phyloP scores from a whole-genome alignment of 1,140 invertebrate genomes.

The Phthorimaea operculella region DNA sequence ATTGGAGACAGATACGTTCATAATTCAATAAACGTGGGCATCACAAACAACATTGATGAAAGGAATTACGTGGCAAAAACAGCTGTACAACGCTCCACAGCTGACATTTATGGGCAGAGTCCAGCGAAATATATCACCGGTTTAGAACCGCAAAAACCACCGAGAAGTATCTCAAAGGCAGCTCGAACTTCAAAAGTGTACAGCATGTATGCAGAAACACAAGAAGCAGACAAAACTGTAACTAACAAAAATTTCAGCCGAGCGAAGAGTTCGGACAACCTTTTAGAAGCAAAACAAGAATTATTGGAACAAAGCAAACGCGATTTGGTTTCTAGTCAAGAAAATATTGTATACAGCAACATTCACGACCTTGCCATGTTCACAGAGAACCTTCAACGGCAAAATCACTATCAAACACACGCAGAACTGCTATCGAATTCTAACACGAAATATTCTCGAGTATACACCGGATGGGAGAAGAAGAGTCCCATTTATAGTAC shows the following conservation, averaged over 20 bases:
- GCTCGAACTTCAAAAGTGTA: slow-evolving; percentile 64
- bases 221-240: slow-evolving; percentile 44
- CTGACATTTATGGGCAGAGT: slow-evolving; percentile 53
- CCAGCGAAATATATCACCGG: slow-evolving; percentile 65
- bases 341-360: slow-evolving; percentile 61
- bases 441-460: slow-evolving; percentile 52
- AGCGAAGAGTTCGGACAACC: slow-evolving; percentile 63
- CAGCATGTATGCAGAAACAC: slow-evolving; percentile 59
- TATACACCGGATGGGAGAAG: slow-evolving; percentile 62
- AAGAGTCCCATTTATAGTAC: slow-evolving; percentile 48
- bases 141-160: slow-evolving; percentile 64
- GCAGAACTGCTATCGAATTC: slow-evolving; percentile 35
- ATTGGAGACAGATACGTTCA: slow-evolving; percentile 53
- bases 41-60: slow-evolving; percentile 53
- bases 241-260: slow-evolving; percentile 57
- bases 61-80: slow-evolving; percentile 54
- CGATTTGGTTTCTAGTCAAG: slow-evolving; percentile 59
- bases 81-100: slow-evolving; percentile 45
- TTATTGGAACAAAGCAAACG: slow-evolving; percentile 40
- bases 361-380: slow-evolving; percentile 60
- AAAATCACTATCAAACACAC: slow-evolving; percentile 48
- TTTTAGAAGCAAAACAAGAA: slow-evolving; percentile 60
- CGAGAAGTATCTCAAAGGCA: slow-evolving; percentile 58
- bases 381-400: slow-evolving; percentile 56
- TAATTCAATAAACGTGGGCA: slow-evolving; percentile 55